Base-by-base conservation (phyloP, 2,888 invertebrate species). In the Acanthococcus lagerstroemiae region DNA sequence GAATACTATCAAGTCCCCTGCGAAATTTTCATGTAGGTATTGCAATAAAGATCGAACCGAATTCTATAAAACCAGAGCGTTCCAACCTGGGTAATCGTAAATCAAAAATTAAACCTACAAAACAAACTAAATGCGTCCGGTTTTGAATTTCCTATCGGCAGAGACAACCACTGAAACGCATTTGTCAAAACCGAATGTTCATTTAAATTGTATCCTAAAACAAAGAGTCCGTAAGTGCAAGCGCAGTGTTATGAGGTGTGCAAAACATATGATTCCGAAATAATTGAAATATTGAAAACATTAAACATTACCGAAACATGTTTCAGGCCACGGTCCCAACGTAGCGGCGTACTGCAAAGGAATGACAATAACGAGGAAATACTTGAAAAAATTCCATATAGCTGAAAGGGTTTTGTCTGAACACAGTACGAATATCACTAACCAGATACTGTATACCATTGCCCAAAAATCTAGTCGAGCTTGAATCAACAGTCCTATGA, bases 401-500 rank as follows among this genome's bases (percentile, higher is more conserved):
- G 79, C 81, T 4, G 86, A 81, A 65, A 86, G 80, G 1, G 79
- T 80, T 50, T 78, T 78, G 22, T 95, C 81, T 65, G 80, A 79
- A 68, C 84, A 74, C 6, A 81, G 77, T 72, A 93, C 84, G 61
- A 96, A 78, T 9, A 83, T 76, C 19, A 88, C 80, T 68, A 96
- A 79, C 88, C 95, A 92, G 2, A 86, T 73, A 3, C 89, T 84
- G 77, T 97, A 96, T 0, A 92, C 73, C 2, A 95, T 82, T 0
- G 95, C 89, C 74, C 89, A 87, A 67, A 91, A 79, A 76, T 97
- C 97, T 79, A 94, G 86, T 30, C 97, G 84, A 2, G 88, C 86
- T 2, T 91, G 91, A 71, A 97, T 92, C 26, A 93, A 83, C 3
- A 87, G 84, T 56, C 94, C 93, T 25, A 91, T 82, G 55, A 87